Conservation (phyloP, 1,140 invertebrate genomes). For the Helicorthomorpha holstii region DNA sequence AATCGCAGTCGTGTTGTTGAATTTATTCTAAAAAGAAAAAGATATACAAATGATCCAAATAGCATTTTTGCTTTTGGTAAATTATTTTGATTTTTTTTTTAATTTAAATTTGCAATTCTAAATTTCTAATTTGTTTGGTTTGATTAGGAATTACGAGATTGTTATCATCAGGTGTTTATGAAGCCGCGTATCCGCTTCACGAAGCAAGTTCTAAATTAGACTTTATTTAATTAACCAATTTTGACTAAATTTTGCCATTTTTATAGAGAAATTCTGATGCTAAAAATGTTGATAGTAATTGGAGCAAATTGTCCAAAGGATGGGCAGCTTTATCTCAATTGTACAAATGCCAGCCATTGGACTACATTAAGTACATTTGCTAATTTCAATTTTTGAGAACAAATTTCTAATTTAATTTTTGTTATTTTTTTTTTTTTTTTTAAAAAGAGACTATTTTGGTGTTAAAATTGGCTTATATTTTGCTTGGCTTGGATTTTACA, state of each 20-base stretch:
- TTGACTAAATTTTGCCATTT: neutral
- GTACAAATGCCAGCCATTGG: constrained; percentile 79
- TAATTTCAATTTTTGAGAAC: no score
- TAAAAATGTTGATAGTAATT: constrained; percentile 19
- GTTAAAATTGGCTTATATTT: constrained; percentile 60
- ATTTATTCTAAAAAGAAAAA: constrained; percentile 62
- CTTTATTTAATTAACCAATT: no score
- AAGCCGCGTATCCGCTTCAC: constrained; percentile 74
- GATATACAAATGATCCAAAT: neutral
- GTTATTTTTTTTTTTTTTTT: neutral
- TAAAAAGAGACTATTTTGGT: constrained; percentile 62
- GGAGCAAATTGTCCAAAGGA: constrained; percentile 48
- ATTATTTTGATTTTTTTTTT: neutral
- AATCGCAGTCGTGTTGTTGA: constrained; percentile 74
- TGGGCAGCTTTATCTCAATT: constrained; percentile 75
- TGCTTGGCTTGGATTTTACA: constrained; percentile 44
- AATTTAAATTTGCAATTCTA: neutral
- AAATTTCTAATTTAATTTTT: no score
- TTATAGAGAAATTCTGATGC: neutral
- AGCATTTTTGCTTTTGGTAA: neutral
- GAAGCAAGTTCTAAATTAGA: constrained; percentile 34
- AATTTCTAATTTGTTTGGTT: constrained; percentile 21
- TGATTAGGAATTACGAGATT: constrained; percentile 68
- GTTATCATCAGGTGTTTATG: constrained; percentile 54
- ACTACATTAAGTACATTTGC: constrained; percentile 42